phyloP scores from a whole-genome alignment of 2,113 vertebrate genomes.

The Procapra przewalskii region DNA sequence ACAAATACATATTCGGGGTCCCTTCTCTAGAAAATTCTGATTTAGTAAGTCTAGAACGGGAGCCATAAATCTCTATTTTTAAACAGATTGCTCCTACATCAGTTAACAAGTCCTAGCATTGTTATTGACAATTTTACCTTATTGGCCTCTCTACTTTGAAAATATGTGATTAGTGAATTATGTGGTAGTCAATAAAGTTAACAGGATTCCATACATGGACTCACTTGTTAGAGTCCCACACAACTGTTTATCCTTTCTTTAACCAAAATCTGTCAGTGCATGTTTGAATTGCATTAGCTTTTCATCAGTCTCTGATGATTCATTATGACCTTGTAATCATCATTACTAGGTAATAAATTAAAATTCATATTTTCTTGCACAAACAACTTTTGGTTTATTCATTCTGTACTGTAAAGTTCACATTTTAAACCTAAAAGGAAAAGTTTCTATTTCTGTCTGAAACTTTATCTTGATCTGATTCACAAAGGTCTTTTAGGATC shows the following conservation, averaged over 20 bases:
- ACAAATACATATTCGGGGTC: not conserved
- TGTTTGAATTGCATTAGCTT: not conserved
- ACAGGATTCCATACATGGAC: not conserved
- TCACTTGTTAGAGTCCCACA: not conserved
- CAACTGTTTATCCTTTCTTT: not conserved
- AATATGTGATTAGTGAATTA: not conserved
- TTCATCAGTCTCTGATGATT: not conserved
- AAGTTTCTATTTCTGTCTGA: not conserved
- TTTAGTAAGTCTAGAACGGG: not conserved
- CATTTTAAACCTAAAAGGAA: not conserved
- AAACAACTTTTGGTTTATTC: not conserved
- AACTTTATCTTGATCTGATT: conserved; percentile 4
- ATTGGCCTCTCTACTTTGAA: not conserved
- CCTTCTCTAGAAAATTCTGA: not conserved
- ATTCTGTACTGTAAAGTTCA: not conserved
- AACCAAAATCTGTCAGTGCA: not conserved
- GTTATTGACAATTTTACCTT: not conserved
- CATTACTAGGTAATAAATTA: not conserved
- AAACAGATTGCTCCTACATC: not conserved
- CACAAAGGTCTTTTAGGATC: not conserved
- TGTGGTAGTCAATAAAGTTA: not conserved
- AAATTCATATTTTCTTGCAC: not conserved
- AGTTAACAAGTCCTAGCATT: not conserved
- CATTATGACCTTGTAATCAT: not conserved
- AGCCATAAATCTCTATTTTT: not conserved